Evolutionary conservation across 2,888 invertebrate genomes (phyloP), one percentile per base, ranked within the genome.

Genomic region (Rotaria macrura): DNA sequence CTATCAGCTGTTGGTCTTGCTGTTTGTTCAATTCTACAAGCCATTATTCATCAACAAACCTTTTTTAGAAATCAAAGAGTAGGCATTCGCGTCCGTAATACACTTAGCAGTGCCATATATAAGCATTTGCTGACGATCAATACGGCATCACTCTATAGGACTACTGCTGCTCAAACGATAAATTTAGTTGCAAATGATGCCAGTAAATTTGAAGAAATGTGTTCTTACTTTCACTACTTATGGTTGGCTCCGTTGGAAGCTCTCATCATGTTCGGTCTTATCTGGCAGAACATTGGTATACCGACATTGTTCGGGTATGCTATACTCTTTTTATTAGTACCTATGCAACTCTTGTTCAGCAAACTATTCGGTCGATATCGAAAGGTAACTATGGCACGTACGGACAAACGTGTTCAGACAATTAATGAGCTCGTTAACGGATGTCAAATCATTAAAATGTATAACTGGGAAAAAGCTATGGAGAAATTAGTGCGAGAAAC

Each of bases 381-480:
- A 9, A n/a, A 10, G 6, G 7, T 57, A n/a, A 57, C 25, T n/a
- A 57, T 57, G 25, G 29, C 25, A 57, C 25, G 55, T 57, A 57
- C 55, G 0, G 97, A 97, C 91, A 94, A 94, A 88, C 93, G 97
- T 87, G 95, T 97, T 72, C 93, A 95, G 85, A 92, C 96, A 84
- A 97, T 97, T 96, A 95, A 95, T 90, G 97, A 98, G 92, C 94
- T 97, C 88, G 94, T 97, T 87, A 93, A 93, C 86, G 97, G 96
- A 84, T 96, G 98, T 91, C 94, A 96, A 92, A 95, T 96, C 4
- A 95, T 97, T 88, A 97, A 97, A 92, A 96, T 97, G 96, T 97
- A 96, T 90, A 95, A 96, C 6, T 97, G 97, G 93, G 97, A 97
- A 90, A 94, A 94, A 88, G 95, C 96, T 0, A 96, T 97, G 89